Evolutionary conservation across 2,888 invertebrate species (phyloP).

Genomic region (Romanomermis culicivorax): DNA sequence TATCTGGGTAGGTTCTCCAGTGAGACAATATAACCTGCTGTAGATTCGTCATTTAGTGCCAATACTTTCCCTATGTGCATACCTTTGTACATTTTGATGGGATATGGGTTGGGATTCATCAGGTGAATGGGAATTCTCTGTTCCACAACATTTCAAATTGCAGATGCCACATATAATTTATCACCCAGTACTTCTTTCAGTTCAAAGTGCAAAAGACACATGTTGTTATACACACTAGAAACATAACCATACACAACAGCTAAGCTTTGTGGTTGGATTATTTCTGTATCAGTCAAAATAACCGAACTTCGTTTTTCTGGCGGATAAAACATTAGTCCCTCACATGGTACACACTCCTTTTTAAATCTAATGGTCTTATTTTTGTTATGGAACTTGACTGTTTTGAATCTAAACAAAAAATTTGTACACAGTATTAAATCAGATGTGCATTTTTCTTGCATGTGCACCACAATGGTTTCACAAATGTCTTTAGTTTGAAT

Average conservation of each 20-base stretch:
- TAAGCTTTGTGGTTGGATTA: neutral
- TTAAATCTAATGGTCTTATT: neutral
- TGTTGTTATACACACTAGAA: neutral
- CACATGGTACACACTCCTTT: neutral
- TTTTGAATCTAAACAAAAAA: neutral
- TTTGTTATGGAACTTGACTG: neutral
- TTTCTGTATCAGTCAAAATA: neutral
- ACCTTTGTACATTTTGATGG: neutral
- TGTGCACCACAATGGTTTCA: neutral
- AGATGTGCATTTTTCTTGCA: neutral
- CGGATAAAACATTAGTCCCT: neutral
- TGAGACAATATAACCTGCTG: neutral
- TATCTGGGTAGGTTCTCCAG: too few species aligned
- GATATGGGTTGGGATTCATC: neutral
- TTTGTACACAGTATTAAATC: neutral
- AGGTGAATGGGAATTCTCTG: neutral
- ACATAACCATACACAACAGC: neutral
- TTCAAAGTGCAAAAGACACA: neutral
- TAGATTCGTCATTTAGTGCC: neutral
- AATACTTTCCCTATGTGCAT: neutral
- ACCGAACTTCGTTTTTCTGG: neutral
- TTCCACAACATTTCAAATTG: neutral
- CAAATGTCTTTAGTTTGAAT: too few species aligned
- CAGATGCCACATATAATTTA: neutral
- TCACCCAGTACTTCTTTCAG: neutral